Conservation (phyloP, 2,797 vertebrate genomes). For the Eospalax fontanierii region DNA sequence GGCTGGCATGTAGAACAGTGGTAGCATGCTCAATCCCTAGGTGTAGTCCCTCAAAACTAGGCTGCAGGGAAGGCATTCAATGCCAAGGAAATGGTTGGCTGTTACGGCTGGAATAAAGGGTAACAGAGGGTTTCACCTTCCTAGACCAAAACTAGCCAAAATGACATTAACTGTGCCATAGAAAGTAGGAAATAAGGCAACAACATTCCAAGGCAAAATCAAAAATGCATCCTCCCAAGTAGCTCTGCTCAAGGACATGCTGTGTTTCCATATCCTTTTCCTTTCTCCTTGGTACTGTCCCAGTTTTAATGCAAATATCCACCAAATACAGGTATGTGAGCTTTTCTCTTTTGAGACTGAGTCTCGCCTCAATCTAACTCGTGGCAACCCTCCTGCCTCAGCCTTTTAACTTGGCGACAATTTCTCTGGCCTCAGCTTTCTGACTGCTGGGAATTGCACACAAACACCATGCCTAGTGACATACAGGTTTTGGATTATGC, state of each 20-base stretch:
- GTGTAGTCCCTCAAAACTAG: background rate
- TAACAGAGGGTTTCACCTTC: too few relatives aligned
- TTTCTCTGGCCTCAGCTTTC: background rate
- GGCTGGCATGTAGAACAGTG: background rate
- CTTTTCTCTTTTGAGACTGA: background rate
- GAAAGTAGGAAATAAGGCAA: constrained; percentile 14
- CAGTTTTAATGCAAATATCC: constrained; percentile 42
- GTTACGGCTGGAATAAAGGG: background rate
- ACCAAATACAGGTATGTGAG: background rate
- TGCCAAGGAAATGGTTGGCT: background rate
- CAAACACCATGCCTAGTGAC: background rate
- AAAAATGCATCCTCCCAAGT: background rate
- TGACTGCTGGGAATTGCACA: background rate
- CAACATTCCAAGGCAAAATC: background rate
- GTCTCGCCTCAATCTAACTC: background rate
- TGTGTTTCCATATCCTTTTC: too few relatives aligned
- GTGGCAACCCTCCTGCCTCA: background rate
- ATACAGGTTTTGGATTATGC: background rate
- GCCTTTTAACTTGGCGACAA: background rate
- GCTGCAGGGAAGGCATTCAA: too few relatives aligned
- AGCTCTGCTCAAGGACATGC: background rate
- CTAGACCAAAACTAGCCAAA: constrained; percentile 24
- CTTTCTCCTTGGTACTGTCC: background rate
- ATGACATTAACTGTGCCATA: background rate
- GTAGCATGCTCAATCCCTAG: background rate